Evolutionary conservation across 2,888 invertebrate species (phyloP).

Genomic region (Chalcosyrphus nemorum): DNA sequence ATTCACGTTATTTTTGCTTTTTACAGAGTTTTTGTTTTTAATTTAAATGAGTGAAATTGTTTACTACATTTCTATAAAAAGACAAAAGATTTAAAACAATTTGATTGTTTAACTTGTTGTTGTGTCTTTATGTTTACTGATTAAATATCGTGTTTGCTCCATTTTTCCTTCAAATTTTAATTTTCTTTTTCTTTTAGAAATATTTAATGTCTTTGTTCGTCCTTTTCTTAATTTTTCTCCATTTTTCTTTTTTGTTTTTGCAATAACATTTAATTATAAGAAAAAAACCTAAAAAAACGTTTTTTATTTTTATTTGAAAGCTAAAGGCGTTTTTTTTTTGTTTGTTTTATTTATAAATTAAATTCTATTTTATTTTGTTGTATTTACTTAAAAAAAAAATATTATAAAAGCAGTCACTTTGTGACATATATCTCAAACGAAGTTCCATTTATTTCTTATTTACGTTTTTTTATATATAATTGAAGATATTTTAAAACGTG

Average conservation of each 20-base stretch:
- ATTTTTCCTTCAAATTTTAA: constrained; percentile 33
- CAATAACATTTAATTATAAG: constrained; percentile 29
- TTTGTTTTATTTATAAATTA: constrained; percentile 40
- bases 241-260: constrained; percentile 18
- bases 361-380: constrained; percentile 45
- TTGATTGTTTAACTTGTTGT: constrained; percentile 17
- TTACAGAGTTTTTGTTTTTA: constrained; percentile 26
- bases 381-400: constrained; percentile 67
- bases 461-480: constrained; percentile 62
- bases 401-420: constrained; percentile 74
- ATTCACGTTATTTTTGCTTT: constrained; percentile 33
- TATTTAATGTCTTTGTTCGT: constrained; percentile 67
- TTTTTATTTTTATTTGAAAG: constrained; percentile 26
- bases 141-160: constrained; percentile 19
- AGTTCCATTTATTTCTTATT: constrained; percentile 61
- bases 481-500: constrained; percentile 67
- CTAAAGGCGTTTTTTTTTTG: constrained; percentile 56
- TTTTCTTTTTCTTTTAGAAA: constrained; percentile 54
- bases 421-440: constrained; percentile 74
- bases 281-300: constrained; percentile 29
- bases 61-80: constrained; percentile 31
- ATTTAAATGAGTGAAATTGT: constrained; percentile 39
- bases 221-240: constrained; percentile 19
- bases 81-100: constrained; percentile 44
- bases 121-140: constrained; percentile 21